phyloP scores from a whole-genome alignment of 2,113 vertebrate species.

The Indicator indicator region DNA sequence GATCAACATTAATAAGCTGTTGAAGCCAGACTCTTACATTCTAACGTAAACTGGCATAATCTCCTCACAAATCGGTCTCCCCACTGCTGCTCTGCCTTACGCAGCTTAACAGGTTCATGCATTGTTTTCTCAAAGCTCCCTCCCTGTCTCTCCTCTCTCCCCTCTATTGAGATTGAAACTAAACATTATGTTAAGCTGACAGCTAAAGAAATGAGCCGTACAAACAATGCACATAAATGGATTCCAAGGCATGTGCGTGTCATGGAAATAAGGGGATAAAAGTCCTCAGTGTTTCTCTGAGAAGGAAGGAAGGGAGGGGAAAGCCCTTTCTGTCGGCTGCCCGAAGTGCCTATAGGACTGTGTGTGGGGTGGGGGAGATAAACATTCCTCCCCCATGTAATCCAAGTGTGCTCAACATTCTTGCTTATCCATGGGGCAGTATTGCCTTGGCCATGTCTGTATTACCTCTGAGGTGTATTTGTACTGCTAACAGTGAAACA shows the following conservation, averaged over 20 bases:
- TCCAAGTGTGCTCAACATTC: slow-evolving; percentile 10
- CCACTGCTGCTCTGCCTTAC: slow-evolving; percentile 43
- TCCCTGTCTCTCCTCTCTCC: slow-evolving; percentile 44
- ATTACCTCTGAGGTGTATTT: not conserved
- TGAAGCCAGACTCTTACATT: slow-evolving; percentile 15
- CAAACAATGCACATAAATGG: slow-evolving; percentile 63
- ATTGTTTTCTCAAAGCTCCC: slow-evolving; percentile 52
- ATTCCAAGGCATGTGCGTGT: slow-evolving; percentile 49
- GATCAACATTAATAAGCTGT: slow-evolving; percentile 50
- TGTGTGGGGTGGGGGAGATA: not conserved
- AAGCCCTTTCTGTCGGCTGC: not conserved
- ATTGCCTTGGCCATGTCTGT: not conserved
- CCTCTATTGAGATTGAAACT: slow-evolving; percentile 68
- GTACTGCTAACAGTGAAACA: not conserved
- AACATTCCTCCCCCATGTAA: slow-evolving; percentile 40
- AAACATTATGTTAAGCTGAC: slow-evolving; percentile 73
- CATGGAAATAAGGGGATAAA: slow-evolving; percentile 57
- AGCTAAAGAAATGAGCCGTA: slow-evolving; percentile 67
- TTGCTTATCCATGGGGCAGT: not conserved
- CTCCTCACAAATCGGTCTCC: slow-evolving; percentile 26
- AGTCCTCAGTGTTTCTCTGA: slow-evolving; percentile 33
- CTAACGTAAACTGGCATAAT: slow-evolving; percentile 50
- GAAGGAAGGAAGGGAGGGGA: not conserved
- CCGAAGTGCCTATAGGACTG: not conserved
- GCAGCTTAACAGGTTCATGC: slow-evolving; percentile 56